phyloP scores from a whole-genome alignment of 2,797 vertebrate species.

The Bufotes viridis region DNA sequence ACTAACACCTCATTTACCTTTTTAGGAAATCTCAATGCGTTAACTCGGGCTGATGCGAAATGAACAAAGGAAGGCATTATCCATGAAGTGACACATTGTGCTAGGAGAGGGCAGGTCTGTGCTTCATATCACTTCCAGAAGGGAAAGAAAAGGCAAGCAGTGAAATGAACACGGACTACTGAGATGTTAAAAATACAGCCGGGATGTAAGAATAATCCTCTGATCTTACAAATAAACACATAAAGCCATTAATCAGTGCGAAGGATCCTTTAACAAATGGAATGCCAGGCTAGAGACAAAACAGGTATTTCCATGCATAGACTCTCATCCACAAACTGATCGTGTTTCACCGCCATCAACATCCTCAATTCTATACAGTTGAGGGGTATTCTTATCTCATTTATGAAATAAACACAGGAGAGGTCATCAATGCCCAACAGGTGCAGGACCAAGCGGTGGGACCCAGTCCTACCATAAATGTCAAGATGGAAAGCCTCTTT shows the following conservation, averaged over 20 bases:
- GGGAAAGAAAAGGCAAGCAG: constrained; percentile 4
- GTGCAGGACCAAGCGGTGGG: too few relatives aligned
- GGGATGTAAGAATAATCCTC: neutral
- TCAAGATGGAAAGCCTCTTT: too few relatives aligned
- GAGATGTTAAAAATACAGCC: constrained; percentile 22
- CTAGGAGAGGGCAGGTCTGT: neutral
- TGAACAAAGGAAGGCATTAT: constrained; percentile 19
- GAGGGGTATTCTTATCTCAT: too few relatives aligned
- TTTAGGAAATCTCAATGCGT: neutral
- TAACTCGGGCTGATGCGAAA: neutral
- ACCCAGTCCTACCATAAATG: too few relatives aligned
- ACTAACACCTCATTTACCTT: constrained; percentile 13
- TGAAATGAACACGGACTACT: constrained; percentile 19
- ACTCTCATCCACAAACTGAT: neutral
- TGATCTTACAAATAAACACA: constrained; percentile 27
- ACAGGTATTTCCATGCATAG: constrained; percentile 13
- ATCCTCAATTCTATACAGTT: neutral
- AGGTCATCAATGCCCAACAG: too few relatives aligned
- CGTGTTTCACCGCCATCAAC: neutral
- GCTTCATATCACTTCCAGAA: constrained; percentile 16
- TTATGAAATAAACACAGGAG: too few relatives aligned
- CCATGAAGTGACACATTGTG: constrained; percentile 27
- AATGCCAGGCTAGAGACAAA: constrained; percentile 27
- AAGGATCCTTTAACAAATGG: neutral
- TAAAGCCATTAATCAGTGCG: constrained; percentile 10